Evolutionary conservation across 1,140 invertebrate species (phyloP).

Genomic region (Prorops nasuta): DNA sequence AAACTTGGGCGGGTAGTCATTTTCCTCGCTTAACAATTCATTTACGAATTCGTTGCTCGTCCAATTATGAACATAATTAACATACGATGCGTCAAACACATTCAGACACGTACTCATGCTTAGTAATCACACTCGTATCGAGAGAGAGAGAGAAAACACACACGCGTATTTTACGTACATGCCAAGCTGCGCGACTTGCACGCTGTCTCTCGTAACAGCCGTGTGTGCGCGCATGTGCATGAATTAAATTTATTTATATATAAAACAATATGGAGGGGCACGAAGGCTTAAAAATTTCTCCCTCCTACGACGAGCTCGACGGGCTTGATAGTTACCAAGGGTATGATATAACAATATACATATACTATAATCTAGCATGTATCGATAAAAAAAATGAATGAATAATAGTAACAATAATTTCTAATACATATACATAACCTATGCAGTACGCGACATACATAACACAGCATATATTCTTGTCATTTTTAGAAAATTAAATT

Average conservation of each 20-base stretch:
- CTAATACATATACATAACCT: constrained; percentile 32
- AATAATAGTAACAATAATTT: constrained; percentile 24
- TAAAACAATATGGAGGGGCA: constrained; percentile 4
- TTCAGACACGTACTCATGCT: constrained; percentile 8
- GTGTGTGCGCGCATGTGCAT: constrained; percentile 7
- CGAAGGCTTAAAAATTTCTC: constrained; percentile 13
- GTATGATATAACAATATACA: constrained; percentile 22
- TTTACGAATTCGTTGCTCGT: constrained; percentile 25
- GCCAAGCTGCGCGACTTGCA: background rate
- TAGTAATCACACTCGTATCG: too few species aligned
- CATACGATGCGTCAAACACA: constrained; percentile 12
- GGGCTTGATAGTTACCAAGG: constrained; percentile 25
- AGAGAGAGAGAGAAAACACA: too few species aligned
- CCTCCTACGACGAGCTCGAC: constrained; percentile 9
- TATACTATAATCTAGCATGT: constrained; percentile 12
- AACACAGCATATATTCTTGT: constrained; percentile 36
- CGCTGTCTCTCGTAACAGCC: background rate
- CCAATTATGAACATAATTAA: constrained; percentile 9
- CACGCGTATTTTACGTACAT: constrained; percentile 4
- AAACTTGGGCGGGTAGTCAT: constrained; percentile 22
- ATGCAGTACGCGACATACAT: constrained; percentile 27
- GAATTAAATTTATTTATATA: constrained; percentile 14
- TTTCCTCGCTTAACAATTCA: constrained; percentile 22
- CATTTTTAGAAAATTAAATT: constrained; percentile 39
- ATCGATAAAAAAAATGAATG: constrained; percentile 18